These are phyloP conservation scores for Tanypteryx hageni DNA, from an alignment of 2,888 invertebrate genomes.

Conservation along the genomic window DNA sequence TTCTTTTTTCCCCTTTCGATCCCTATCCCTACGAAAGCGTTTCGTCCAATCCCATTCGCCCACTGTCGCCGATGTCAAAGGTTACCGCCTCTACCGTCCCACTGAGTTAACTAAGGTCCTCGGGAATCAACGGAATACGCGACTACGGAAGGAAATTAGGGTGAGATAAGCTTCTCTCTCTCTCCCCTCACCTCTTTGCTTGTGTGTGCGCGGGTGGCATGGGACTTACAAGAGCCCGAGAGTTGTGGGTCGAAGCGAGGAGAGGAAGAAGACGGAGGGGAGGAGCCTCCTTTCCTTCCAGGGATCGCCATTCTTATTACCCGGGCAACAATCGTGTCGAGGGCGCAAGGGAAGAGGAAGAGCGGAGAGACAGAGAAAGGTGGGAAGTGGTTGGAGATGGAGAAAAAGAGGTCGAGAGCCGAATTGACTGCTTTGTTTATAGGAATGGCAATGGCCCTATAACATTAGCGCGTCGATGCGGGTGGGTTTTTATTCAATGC, in stretches of 20 bases:
- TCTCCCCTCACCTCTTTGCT: background rate
- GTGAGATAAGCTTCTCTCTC: conserved; percentile 25
- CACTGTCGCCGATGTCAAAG: background rate
- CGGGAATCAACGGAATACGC: conserved; percentile 8
- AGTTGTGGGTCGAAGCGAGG: no score
- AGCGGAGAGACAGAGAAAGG: background rate
- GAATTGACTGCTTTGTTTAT: no score
- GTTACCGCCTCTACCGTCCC: background rate
- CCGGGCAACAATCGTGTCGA: background rate
- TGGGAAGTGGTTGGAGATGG: no score
- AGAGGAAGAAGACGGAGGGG: background rate
- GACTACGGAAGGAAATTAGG: conserved; percentile 57
- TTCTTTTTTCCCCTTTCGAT: background rate
- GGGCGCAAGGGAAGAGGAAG: background rate
- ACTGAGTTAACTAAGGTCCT: conserved; percentile 22
- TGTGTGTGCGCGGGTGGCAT: background rate
- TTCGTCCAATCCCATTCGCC: no score
- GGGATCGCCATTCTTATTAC: background rate
- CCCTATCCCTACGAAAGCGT: background rate
- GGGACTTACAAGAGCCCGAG: background rate
- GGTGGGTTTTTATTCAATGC: no score
- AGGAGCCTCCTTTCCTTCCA: background rate
- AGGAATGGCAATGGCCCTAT: no score
- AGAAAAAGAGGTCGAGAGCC: no score
- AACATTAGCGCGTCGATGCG: no score